Evolutionary conservation across 2,797 vertebrate genomes (phyloP), one percentile per base, ranked within the genome.

Genomic region (Helostoma temminkii): DNA sequence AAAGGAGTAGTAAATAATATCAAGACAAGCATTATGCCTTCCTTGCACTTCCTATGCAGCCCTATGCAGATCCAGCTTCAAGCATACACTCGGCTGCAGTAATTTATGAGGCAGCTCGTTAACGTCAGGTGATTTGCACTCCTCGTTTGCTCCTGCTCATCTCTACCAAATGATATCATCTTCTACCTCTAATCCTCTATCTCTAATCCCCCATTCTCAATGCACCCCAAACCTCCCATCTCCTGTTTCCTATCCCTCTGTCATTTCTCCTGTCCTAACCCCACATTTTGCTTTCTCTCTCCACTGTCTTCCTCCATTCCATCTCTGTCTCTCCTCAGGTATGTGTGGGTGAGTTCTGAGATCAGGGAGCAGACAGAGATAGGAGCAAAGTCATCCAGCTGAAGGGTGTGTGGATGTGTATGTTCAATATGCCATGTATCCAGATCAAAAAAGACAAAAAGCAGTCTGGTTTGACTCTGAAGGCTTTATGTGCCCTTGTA

Each of bases 51-150:
- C n/a, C n/a, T 56, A 68, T 30, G 22, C 45, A 64, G 78, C 63
- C 43, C 74, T 36, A 71, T 69, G 66, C 77, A 56, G 52, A 84
- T 79, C 78, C 41, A 36, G 76, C 77, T 79, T 62, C 46, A 24
- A 72, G 85, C 85, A 47, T 61, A 67, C 83, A 76, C 79, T 73
- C 15, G 57, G 79, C 84, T 74, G 80, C 79, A 65, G 82, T 89
- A 90, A 94, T 94, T 94, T 94, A 94, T 72, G 89, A 92, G 92
- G 90, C 87, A 90, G 91, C 92, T 94, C 86, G 89, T 94, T 94
- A 94, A 93, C 86, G 70, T 80, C 19, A 53, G 85, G 86, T 92
- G 91, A 94, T 95, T 93, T 94, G 93, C 89, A 67, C 85, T 82
- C 89, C 92, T 93, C 92, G 87, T 94, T 94, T 92, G 87, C 87